Base-by-base conservation (phyloP, 2,797 vertebrate species). In the Pagetopsis macropterus region DNA sequence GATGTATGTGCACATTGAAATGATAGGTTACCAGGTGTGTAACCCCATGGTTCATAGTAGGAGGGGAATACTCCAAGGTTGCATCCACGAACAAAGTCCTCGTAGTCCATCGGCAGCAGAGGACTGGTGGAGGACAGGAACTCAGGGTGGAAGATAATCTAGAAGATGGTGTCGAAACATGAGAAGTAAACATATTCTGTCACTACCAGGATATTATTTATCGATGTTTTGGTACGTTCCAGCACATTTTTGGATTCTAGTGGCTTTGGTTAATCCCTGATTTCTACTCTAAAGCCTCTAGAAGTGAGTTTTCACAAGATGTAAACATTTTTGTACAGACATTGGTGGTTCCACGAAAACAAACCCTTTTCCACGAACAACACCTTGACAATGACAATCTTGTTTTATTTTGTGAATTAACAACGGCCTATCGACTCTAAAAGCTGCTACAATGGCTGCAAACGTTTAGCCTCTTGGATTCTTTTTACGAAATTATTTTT, bases 31-130 rank as follows among this genome's bases (percentile, higher is more conserved):
- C 98, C 98, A 84, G 98, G 98, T 65, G 98, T 99, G 86, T 99
- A 99, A 55, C 98, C 98, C 98, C 98, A 99, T 1, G 98, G 98
- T 41, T 99, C 97, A 72, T 99, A 99, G 87, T 99, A 99, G 9
- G 98, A 99, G 0, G 98, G 98, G 75, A 99, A 99, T 3, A 99
- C 98, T 16, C 98, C 98, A 2, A 99, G 95, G 74, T 99, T 96
- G 79, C 98, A 99, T n/a, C 98, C 98, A 46, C 98, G 95, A 9
- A 99, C 97, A 89, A 99, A 99, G 82, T 99, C 97, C 58, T 98
- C 98, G 12, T 99, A 99, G 88, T 99, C 97, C 96, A 99, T 96
- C 0, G 98, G 98, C 67, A 99, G 89, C 79, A 98, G 93, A 0
- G 98, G 98, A 64, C 97, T 98, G 9, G 98, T 98, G 12, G 97